phyloP scores from a whole-genome alignment of 53 echinoderm and acorn worm genomes.

The Luidia sarsii region DNA sequence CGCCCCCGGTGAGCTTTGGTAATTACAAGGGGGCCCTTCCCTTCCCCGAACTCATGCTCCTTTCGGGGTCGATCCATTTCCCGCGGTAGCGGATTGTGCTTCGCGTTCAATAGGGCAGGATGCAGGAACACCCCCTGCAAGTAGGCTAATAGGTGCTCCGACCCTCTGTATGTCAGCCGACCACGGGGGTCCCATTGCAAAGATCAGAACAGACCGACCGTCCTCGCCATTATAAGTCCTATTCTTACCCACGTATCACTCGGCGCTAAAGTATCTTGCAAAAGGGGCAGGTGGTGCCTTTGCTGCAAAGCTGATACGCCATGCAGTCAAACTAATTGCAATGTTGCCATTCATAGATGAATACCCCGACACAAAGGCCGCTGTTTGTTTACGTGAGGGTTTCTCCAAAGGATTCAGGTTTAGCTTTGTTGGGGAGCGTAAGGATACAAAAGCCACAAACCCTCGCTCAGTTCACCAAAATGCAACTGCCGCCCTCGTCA shows the following conservation, averaged over 20 bases:
- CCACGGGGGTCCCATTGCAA: neutral
- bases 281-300: neutral
- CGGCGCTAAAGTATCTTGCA: neutral
- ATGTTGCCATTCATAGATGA: neutral
- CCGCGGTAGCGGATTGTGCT: neutral
- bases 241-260: neutral
- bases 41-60: too few species aligned
- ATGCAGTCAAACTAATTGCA: neutral
- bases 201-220: too few species aligned
- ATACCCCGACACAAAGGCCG: conserved; percentile 1
- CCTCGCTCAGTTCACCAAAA: neutral
- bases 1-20: neutral
- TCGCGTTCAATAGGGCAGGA: conserved; percentile 22
- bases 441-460: neutral
- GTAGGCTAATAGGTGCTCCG: conserved; percentile 28
- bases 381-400: neutral
- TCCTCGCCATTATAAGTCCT: conserved; percentile 9
- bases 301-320: conserved; percentile 30
- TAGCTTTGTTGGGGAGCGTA: neutral
- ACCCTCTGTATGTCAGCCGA: neutral
- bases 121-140: conserved; percentile 6
- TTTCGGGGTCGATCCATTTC: neutral
- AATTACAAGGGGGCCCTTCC: neutral
- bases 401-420: conserved; percentile 18
- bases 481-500: neutral